These are phyloP conservation scores for Machimus rusticus DNA, from an alignment of 2,888 invertebrate genomes.

Conservation along the genomic window DNA sequence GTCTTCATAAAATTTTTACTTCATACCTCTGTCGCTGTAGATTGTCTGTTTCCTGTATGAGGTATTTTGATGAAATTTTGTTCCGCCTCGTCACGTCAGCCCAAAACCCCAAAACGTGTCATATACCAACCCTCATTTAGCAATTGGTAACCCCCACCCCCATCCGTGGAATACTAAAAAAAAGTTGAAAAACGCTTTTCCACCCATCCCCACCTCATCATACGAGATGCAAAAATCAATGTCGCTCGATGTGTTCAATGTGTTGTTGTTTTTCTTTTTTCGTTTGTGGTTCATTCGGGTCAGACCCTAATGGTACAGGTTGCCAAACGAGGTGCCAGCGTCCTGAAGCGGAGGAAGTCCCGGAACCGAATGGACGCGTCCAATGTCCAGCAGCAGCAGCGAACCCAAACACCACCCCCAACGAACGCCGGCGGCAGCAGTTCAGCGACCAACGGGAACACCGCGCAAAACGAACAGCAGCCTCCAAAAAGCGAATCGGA, in stretches of 20 bases:
- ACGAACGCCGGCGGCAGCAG: constrained; percentile 52
- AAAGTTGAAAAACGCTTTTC: constrained; percentile 1
- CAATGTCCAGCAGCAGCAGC: constrained; percentile 52
- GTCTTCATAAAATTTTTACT: neutral
- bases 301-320: constrained; percentile 77
- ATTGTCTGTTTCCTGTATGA: neutral
- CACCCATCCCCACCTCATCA: constrained; percentile 4
- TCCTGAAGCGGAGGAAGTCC: constrained; percentile 74
- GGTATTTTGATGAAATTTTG: neutral
- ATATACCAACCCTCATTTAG: neutral
- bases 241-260: constrained; percentile 55
- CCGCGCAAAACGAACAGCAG: constrained; percentile 36
- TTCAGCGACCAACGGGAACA: constrained; percentile 51
- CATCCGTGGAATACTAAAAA: constrained; percentile 2
- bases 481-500: constrained; percentile 63
- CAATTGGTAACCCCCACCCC: neutral
- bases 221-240: constrained; percentile 41
- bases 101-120: neutral
- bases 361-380: constrained; percentile 70
- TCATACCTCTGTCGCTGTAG: neutral
- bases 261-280: constrained; percentile 50
- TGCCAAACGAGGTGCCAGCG: constrained; percentile 77
- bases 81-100: neutral
- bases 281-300: constrained; percentile 51
- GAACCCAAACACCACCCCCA: constrained; percentile 51